Evolutionary conservation across 2,797 vertebrate genomes (phyloP).

Genomic region (Peromyscus aztecus): DNA sequence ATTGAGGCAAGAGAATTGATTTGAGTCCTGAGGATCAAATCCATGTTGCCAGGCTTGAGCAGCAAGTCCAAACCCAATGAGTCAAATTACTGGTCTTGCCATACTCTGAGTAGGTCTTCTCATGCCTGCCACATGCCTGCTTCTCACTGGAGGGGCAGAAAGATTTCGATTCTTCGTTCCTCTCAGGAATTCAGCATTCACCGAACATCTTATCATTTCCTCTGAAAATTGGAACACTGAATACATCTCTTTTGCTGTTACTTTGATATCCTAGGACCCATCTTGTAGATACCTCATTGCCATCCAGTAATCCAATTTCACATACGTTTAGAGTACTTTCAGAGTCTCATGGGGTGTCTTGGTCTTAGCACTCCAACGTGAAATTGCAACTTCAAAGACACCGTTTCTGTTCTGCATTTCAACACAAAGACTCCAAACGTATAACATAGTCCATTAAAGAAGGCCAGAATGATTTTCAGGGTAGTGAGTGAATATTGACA

Average conservation of each 20-base stretch:
- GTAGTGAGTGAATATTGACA: not conserved
- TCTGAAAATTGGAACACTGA: not conserved
- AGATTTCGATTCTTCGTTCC: not conserved
- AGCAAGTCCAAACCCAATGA: not conserved
- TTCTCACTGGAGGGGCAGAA: not conserved
- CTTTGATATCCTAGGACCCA: not conserved
- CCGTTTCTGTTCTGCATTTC: not conserved
- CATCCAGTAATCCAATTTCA: not conserved
- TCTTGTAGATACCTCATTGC: not conserved
- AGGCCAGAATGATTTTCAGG: not conserved
- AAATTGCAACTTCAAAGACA: not conserved
- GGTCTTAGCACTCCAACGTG: not conserved
- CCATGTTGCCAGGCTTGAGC: not conserved
- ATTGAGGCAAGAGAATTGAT: not conserved
- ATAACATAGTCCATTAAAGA: not conserved
- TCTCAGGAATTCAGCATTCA: not conserved
- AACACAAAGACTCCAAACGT: not conserved
- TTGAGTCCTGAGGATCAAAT: not conserved
- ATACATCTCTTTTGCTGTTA: not conserved
- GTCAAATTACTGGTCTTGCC: not conserved
- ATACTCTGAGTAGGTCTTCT: not conserved
- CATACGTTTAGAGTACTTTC: not conserved
- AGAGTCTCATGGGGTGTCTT: not conserved
- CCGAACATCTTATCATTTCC: not conserved
- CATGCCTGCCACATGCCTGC: no score